Conservation (phyloP, 2,113 vertebrate genomes). For the Sylvietta virens region DNA sequence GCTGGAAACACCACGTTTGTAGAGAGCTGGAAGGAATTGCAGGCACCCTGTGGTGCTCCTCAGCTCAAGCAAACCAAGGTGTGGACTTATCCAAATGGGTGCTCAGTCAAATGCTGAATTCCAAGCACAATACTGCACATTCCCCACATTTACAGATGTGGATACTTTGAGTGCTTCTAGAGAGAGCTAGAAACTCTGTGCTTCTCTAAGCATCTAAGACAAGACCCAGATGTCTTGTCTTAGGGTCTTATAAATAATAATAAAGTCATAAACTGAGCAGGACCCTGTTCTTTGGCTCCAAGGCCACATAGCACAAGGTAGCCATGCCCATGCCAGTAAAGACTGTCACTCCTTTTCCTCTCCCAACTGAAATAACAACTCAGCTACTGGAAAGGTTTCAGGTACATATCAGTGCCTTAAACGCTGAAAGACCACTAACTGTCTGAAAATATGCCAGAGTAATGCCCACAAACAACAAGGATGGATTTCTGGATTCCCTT, state of each 20-base stretch:
- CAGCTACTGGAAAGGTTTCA: neutral
- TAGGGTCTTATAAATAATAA: too few species aligned
- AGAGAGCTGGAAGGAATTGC: neutral
- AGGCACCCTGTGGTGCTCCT: neutral
- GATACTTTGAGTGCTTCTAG: neutral
- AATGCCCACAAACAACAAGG: neutral
- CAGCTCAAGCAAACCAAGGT: neutral
- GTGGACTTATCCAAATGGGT: neutral
- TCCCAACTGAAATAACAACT: neutral
- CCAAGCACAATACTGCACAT: neutral
- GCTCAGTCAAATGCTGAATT: neutral
- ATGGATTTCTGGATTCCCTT: neutral
- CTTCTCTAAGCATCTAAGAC: neutral
- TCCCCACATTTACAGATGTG: neutral
- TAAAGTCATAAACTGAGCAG: too few species aligned
- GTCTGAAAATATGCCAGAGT: neutral
- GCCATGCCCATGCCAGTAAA: neutral
- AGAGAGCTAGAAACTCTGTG: neutral
- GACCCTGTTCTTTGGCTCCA: neutral
- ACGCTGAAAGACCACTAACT: neutral
- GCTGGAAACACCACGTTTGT: neutral
- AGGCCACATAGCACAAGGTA: neutral
- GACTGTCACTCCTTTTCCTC: neutral
- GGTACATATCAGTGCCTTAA: neutral
- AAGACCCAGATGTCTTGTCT: too few species aligned